A percentile compares a stretch with the other conserved stretches of the same genome.
phyloP scores from a whole-genome alignment of 1,140 invertebrate genomes.

The Sinonovacula constricta region DNA sequence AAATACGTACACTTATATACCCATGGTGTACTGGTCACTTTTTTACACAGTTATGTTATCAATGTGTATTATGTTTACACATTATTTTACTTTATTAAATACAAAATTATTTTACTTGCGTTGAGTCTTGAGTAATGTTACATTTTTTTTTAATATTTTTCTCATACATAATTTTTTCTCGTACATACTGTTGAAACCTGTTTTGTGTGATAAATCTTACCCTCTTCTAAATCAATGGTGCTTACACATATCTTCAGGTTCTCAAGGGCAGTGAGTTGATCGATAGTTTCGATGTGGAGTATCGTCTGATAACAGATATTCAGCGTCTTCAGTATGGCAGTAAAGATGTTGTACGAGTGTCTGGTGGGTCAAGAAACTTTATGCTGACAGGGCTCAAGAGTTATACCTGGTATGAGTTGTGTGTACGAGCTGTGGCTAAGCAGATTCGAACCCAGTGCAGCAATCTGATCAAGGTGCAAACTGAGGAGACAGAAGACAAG shows the following conservation, averaged over 20 bases:
- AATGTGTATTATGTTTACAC: no score
- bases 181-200: no score
- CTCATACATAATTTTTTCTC: no score
- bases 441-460: conserved; percentile 89
- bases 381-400: conserved; percentile 87
- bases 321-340: conserved; percentile 55
- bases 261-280: conserved; percentile 79
- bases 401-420: conserved; percentile 91
- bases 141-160: no score
- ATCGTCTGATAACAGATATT: conserved; percentile 75
- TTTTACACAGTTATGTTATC: no score
- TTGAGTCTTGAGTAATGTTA: no score
- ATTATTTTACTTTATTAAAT: no score
- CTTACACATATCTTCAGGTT: conserved; percentile 64
- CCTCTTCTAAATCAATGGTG: no score
- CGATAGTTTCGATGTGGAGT: conserved; percentile 96
- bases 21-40: no score
- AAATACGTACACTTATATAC: no score
- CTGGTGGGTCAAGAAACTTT: conserved; percentile 79
- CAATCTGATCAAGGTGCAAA: conserved; percentile 78
- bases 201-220: no score
- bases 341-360: conserved; percentile 60
- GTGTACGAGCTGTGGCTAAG: conserved; percentile 80
- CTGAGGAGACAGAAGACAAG: conserved; percentile 78
- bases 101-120: no score